A percentile compares a stretch with the other conserved stretches of the same genome.
phyloP scores from a whole-genome alignment of 2,797 vertebrate species.

The Phoxinus dragarum region DNA sequence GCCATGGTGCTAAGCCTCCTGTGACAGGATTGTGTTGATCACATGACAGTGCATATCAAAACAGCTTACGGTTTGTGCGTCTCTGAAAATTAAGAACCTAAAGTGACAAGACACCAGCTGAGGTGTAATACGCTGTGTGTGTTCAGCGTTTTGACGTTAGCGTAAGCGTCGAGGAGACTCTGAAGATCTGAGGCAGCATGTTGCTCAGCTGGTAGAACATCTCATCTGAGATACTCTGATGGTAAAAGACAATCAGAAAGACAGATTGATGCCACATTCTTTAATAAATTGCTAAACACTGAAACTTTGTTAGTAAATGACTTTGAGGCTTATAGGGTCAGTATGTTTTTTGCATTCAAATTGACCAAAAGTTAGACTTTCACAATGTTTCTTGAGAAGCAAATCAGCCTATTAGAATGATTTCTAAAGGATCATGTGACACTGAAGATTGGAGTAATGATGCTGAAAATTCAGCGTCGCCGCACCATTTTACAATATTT shows the following conservation, averaged over 20 bases:
- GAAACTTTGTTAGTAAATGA: not conserved
- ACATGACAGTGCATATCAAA: conserved; percentile 8
- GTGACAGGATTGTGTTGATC: conserved; percentile 1
- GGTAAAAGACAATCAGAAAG: conserved; percentile 47
- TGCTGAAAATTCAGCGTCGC: not conserved
- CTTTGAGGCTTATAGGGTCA: too few species aligned
- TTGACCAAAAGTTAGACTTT: not conserved
- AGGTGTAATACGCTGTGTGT: conserved; percentile 60
- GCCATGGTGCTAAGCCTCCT: not conserved
- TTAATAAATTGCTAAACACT: not conserved
- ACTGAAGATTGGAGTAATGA: not conserved
- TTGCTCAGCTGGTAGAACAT: conserved; percentile 99
- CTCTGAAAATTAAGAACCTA: conserved; percentile 24
- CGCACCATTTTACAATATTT: not conserved
- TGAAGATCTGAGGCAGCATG: conserved; percentile 99
- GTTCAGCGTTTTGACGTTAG: conserved; percentile 92
- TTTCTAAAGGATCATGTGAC: not conserved
- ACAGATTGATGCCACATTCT: conserved; percentile 31
- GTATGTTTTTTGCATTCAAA: not conserved
- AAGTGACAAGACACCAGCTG: not conserved
- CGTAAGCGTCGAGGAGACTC: conserved; percentile 94
- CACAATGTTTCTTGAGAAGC: not conserved
- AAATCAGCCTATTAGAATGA: not conserved
- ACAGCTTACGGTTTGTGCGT: not conserved
- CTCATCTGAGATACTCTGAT: conserved; percentile 95